Conservation (phyloP, 2,797 vertebrate species). For the Ptychadena robeensis region DNA sequence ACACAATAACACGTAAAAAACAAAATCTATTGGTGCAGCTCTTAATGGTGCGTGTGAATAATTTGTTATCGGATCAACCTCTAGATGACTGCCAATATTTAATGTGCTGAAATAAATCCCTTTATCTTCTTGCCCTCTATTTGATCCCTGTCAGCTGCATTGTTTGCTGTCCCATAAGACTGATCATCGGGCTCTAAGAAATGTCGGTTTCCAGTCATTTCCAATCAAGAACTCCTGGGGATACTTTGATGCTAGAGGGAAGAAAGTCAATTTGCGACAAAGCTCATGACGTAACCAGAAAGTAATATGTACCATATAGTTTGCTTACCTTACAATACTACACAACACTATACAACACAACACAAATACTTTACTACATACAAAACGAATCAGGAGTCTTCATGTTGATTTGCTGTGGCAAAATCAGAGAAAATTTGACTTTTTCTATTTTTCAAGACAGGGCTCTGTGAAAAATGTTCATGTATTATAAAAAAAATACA, state of each 20-base stretch:
- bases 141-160: constrained; percentile 44
- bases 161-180: constrained; percentile 33
- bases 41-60: constrained; percentile 10
- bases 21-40: constrained; percentile 17
- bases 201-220: constrained; percentile 33
- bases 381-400: neutral
- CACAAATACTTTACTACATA: neutral
- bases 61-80: constrained; percentile 7
- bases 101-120: constrained; percentile 43
- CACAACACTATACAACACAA: neutral
- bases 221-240: constrained; percentile 28
- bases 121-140: constrained; percentile 49
- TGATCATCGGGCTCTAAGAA: constrained; percentile 39
- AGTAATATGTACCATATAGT: neutral
- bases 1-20: constrained; percentile 11
- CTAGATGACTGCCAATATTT: constrained; percentile 29
- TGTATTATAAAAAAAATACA: too few relatives aligned
- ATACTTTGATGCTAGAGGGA: constrained; percentile 29
- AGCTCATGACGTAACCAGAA: constrained; percentile 7
- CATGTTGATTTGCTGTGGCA: neutral
- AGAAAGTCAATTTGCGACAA: constrained; percentile 29
- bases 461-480: too few relatives aligned
- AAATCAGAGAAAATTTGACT: too few relatives aligned
- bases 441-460: too few relatives aligned
- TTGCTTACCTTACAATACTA: neutral